Evolutionary conservation across 2,888 invertebrate species (phyloP), one percentile per base, ranked within the genome.

Genomic region (Brachypterus glaber): DNA sequence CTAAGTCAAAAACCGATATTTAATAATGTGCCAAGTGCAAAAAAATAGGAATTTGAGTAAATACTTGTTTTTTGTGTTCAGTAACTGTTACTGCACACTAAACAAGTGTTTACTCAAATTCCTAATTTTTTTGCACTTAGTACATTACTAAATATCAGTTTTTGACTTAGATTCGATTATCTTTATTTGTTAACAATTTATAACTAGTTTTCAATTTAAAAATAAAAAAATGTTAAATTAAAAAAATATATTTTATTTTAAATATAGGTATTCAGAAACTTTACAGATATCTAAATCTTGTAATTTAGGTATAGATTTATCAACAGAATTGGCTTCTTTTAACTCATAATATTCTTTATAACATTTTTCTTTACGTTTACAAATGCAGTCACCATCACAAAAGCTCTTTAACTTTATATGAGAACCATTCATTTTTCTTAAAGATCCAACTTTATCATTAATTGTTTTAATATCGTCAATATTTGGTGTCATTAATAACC

Each of bases 401-500:
- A 30, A 42, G 41, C 16, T 44, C 30, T 15, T 33, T 45, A 37
- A 44, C 43, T 40, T 60, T 57, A 48, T 59, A 58, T 41, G 64
- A 46, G 8, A 73, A 64, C 56, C 67, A 66, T 49, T 69, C 59
- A 58, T 33, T 34, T 45, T 50, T 26, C 45, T 45, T 39, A 39
- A 45, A 17, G 34, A 35, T n/a, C 53, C 50, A 29, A 46, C 46
- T 42, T 50, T 24, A 43, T 83, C 82, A 27, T 62, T 67, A 43
- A 87, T 74, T 2, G 84, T 80, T 39, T 68, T 68, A 36, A 77
- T 57, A 51, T 76, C 77, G 59, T 82, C 72, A 41, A 79, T 69
- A 50, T 73, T 66, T 8, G 81, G 76, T 13, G 85, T 86, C 68
- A 87, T 72, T 37, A 78, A 70, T 45, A 87, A 71, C 60, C 86